Conservation (phyloP, 2,113 vertebrate species). For the Hippoglossus stenolepis region DNA sequence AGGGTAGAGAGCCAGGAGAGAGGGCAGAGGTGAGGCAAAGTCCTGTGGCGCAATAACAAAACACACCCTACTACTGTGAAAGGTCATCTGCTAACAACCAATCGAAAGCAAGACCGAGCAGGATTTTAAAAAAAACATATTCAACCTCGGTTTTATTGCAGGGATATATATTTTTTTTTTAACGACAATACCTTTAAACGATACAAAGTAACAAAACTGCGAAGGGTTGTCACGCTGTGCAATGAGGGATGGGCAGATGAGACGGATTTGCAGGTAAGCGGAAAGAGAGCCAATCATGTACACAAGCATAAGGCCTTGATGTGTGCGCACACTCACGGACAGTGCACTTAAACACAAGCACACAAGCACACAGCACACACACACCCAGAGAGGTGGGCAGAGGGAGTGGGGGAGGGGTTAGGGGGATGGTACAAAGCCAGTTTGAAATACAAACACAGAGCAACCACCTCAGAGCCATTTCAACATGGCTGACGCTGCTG, state of each 20-base stretch:
- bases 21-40: constrained; percentile 79
- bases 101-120: constrained; percentile 40
- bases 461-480: constrained; percentile 73
- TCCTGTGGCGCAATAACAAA: constrained; percentile 79
- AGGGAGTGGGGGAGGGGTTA: constrained; percentile 70
- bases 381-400: constrained; percentile 70
- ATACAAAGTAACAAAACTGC: constrained; percentile 1
- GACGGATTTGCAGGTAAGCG: constrained; percentile 30
- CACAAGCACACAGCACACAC: constrained; percentile 41
- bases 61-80: constrained; percentile 74
- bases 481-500: constrained; percentile 69
- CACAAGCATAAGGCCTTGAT: constrained; percentile 39
- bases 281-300: constrained; percentile 46
- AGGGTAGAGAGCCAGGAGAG: constrained; percentile 58
- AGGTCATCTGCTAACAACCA: constrained; percentile 64
- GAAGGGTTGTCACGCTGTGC: not conserved
- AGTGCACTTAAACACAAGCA: constrained; percentile 54
- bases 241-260: constrained; percentile 7
- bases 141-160: not conserved
- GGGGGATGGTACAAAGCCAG: constrained; percentile 78
- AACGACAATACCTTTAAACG: not conserved
- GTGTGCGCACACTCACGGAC: constrained; percentile 22
- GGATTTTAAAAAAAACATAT: constrained; percentile 30
- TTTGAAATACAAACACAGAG: constrained; percentile 78
- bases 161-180: not conserved